phyloP scores from a whole-genome alignment of 2,113 vertebrate genomes.

The Gorsachius goisagi region DNA sequence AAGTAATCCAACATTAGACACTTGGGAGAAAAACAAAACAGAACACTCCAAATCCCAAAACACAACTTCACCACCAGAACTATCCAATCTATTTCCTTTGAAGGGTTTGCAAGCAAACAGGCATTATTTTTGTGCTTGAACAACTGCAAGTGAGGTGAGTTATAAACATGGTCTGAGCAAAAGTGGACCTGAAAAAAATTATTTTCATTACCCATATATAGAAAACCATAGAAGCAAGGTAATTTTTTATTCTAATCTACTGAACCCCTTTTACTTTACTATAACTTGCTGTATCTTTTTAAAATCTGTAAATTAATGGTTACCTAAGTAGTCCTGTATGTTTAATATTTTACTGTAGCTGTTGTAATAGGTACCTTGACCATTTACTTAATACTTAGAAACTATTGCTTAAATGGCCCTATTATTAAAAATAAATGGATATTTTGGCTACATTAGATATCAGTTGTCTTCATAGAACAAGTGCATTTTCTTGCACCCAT shows the following conservation, averaged over 20 bases:
- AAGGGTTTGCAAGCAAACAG: neutral
- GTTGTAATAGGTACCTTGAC: neutral
- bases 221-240: fast-evolving
- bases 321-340: neutral
- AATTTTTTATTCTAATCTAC: neutral
- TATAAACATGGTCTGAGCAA: neutral
- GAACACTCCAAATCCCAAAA: neutral
- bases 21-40: neutral
- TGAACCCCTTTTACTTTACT: neutral
- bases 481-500: neutral
- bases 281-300: neutral
- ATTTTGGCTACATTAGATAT: neutral
- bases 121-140: neutral
- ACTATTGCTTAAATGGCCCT: neutral
- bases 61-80: neutral
- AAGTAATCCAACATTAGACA: neutral
- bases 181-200: neutral
- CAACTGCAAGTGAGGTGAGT: neutral
- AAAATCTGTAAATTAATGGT: neutral
- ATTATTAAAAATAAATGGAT: neutral
- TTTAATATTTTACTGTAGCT: neutral
- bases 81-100: neutral
- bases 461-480: neutral
- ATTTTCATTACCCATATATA: neutral
- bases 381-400: neutral